phyloP scores from a whole-genome alignment of 2,113 vertebrate species.

The Danio rerio region GRCz12tu NC_133189.1:8064001-8064500 shows the following conservation, averaged over 20 bases:
- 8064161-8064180: not conserved
- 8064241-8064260: not conserved
- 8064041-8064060: not conserved
- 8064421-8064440: too few relatives aligned
- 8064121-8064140: slow-evolving; percentile 14
- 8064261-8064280: too few relatives aligned
- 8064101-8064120: not conserved
- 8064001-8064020: not conserved
- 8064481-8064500: too few relatives aligned
- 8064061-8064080: not conserved
- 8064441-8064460: too few relatives aligned
- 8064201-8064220: not conserved
- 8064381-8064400: too few relatives aligned
- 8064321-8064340: not conserved
- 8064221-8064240: not conserved
- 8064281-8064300: too few relatives aligned
- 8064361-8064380: not conserved
- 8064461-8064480: too few relatives aligned
- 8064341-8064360: not conserved
- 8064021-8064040: not conserved
- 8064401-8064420: too few relatives aligned
- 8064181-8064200: too few relatives aligned
- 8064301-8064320: too few relatives aligned
- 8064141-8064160: not conserved
- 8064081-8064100: not conserved